Base-by-base conservation (phyloP, 2,888 invertebrate species). In the Cyclophora albipunctata region DNA sequence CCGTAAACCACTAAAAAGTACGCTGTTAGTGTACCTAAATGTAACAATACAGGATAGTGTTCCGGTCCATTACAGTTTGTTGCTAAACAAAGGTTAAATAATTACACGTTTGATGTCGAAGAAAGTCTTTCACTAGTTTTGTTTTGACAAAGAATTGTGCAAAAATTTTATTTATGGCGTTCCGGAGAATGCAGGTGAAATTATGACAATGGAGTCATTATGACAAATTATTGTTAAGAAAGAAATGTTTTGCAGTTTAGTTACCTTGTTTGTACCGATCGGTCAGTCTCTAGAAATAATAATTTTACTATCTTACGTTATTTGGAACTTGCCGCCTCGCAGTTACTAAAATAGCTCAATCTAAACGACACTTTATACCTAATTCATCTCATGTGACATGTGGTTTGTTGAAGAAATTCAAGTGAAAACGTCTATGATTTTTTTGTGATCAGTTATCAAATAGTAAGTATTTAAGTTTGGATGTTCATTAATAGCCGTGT, bases 1-100 rank as follows among this genome's bases (percentile, higher is more conserved):
- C 73, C 79, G 81, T 87, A 84, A 85, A 87, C 87, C 87, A 80
- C 85, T 81, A 84, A 85, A 84, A 82, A 78, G 80, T 78, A 74
- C 78, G 79, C 81, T 75, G 78, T 75, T 71, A 75, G 64, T 72
- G 71, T 64, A n/a, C n/a, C n/a, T n/a, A 69, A 63, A 62, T 63
- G 60, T 68, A 69, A 80, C 79, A 76, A 78, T 73, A 75, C 72
- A 68, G 71, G 73, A 80, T 77, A 73, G 77, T 79, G 84, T 82
- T 80, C 71, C 73, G 78, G 71, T 46, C 73, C 77, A 84, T 87
- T 81, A 81, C 61, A 53, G 47, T 68, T 57, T 70, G 71, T 82
- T 79, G 75, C 71, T 63, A 81, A 78, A 84, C 80, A 84, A 84
- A 71, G 70, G 68, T 59, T 59, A 64, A 73, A 82, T 84, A 79